Base-by-base conservation (phyloP, 2,888 invertebrate genomes). In the Choreutis nemorana region DNA sequence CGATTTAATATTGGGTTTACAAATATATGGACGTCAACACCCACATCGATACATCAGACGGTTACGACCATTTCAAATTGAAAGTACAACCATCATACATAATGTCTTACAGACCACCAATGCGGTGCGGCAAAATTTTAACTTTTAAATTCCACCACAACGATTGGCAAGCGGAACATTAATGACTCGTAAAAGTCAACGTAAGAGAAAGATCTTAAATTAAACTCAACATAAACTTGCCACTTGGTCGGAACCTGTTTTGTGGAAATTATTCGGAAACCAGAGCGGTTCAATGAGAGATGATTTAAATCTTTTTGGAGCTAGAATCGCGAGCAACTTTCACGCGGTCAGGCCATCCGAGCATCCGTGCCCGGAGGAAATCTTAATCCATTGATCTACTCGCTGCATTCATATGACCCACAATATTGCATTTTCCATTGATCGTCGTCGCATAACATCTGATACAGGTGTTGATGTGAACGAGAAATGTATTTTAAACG, bases 281-380 rank as follows among this genome's bases (percentile, higher is more conserved):
- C 50, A 50, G 55, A 56, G 50, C 53, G 40, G 32, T 41, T 41
- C 43, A 48, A 48, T 43, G 44, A 49, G 42, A 40, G 42, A 56
- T 57, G 52, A 50, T 51, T 56, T 57, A 54, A 55, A 52, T 54
- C 42, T 51, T 59, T 54, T 48, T 41, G 54, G 53, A 57, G 54
- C 49, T 44, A 48, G 44, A 56, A 49, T 48, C 48, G 43, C 49
- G 41, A 44, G 50, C 63, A 66, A 72, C 73, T 75, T 73, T 73
- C 73, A 53, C 67, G 39, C 44, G 41, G 44, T 42, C 44, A 37
- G 41, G 46, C 46, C 49, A 52, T 52, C 44, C 41, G 42, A 45
- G 40, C 39, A 6, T 23, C 8, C 4, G 23, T 10, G 13, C 39
- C 41, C 44, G 41, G 36, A 48, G 53, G 52, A 63, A 59, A 55